Evolutionary conservation across 1,140 invertebrate genomes (phyloP).

Genomic region (Meloidogyne hapla): DNA sequence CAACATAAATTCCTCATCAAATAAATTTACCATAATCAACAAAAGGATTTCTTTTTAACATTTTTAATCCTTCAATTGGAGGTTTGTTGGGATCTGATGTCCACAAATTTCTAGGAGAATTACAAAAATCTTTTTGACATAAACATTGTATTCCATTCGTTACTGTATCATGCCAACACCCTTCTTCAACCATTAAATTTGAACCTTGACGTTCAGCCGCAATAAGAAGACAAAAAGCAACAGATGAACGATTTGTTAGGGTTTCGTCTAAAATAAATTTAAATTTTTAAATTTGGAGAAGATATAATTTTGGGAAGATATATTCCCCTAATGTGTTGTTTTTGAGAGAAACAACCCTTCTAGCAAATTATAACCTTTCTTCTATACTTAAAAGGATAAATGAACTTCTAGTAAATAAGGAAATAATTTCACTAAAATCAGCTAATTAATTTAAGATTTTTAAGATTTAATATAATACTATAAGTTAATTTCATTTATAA

Average conservation of each 20-base stretch:
- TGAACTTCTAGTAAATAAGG: too few relatives aligned
- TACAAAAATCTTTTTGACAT: slow-evolving; percentile 33
- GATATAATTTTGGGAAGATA: neutral
- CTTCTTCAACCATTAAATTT: neutral
- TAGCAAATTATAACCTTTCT: too few relatives aligned
- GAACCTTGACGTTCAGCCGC: slow-evolving; percentile 1
- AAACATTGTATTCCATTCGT: slow-evolving; percentile 21
- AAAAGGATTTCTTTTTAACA: slow-evolving; percentile 30
- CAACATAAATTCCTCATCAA: too few relatives aligned
- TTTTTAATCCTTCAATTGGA: slow-evolving; percentile 17
- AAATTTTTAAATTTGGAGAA: slow-evolving; percentile 4
- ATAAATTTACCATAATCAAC: slow-evolving; percentile 31
- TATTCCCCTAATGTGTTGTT: neutral
- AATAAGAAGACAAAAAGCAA: slow-evolving; percentile 17
- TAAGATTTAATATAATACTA: too few relatives aligned
- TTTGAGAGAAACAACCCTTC: too few relatives aligned
- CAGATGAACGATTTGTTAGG: slow-evolving; percentile 7
- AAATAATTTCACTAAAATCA: too few relatives aligned
- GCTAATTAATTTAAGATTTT: too few relatives aligned
- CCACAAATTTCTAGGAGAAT: slow-evolving; percentile 17
- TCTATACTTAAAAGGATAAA: too few relatives aligned
- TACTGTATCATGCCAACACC: slow-evolving; percentile 21
- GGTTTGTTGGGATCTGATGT: slow-evolving; percentile 9
- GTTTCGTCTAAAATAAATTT: slow-evolving; percentile 22
- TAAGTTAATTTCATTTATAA: too few relatives aligned